phyloP scores from a whole-genome alignment of 2,888 invertebrate species.

The Platycheirus albimanus region DNA sequence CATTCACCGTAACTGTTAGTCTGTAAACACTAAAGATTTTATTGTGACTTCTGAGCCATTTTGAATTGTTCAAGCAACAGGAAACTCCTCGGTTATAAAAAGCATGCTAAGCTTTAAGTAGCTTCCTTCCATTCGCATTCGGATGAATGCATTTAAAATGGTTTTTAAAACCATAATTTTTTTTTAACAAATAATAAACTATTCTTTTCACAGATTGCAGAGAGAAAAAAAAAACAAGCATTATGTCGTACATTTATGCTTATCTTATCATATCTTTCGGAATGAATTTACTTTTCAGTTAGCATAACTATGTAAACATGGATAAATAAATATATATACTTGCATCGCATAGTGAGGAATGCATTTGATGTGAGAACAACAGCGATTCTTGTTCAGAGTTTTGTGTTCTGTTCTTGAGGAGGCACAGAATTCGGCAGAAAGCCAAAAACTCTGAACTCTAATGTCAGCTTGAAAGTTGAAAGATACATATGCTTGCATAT shows the following conservation, averaged over 20 bases:
- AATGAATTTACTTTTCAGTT: slow-evolving; percentile 40
- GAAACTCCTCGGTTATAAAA: too few relatives aligned
- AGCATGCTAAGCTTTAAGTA: too few relatives aligned
- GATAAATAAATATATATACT: not conserved
- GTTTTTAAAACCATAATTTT: too few relatives aligned
- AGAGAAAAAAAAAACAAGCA: slow-evolving; percentile 38
- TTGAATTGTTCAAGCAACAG: too few relatives aligned
- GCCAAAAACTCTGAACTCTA: slow-evolving; percentile 45
- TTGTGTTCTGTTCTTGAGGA: too few relatives aligned
- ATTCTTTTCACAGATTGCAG: slow-evolving; percentile 30
- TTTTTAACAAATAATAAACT: too few relatives aligned
- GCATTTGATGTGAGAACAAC: slow-evolving; percentile 11
- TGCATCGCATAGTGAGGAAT: not conserved
- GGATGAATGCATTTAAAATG: too few relatives aligned
- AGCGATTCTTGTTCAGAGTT: slow-evolving; percentile 6
- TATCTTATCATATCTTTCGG: slow-evolving; percentile 59
- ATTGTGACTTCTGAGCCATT: too few relatives aligned
- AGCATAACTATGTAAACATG: not conserved
- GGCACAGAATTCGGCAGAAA: slow-evolving; percentile 46
- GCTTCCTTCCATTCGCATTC: too few relatives aligned
- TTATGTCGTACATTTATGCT: slow-evolving; percentile 37
- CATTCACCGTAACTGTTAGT: too few relatives aligned
- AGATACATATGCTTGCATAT: slow-evolving; percentile 64
- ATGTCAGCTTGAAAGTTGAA: slow-evolving; percentile 60
- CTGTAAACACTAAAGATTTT: too few relatives aligned